These are phyloP conservation scores for Ptiloglossa arizonensis DNA, from an alignment of 1,140 invertebrate genomes.

Conservation along the genomic window DNA sequence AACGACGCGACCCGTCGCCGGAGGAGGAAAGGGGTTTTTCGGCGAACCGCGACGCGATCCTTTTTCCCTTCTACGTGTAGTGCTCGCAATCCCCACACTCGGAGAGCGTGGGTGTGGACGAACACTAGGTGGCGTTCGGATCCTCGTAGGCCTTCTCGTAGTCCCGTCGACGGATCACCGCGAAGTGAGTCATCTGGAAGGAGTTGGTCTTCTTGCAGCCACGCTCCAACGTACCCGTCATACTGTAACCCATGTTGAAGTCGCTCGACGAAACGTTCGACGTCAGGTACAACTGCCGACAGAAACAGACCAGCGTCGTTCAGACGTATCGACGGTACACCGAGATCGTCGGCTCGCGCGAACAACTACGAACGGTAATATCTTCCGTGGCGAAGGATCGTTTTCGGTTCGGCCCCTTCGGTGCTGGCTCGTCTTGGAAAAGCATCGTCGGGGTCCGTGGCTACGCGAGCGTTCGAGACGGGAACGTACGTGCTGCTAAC, in stretches of 20 bases:
- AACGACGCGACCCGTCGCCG: neutral
- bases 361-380: no score
- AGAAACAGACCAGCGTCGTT: slow-evolving; percentile 26
- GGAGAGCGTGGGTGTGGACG: slow-evolving; percentile 79
- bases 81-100: slow-evolving; percentile 79
- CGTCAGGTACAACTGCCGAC: slow-evolving; percentile 86
- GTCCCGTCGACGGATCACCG: slow-evolving; percentile 88
- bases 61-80: slow-evolving; percentile 71
- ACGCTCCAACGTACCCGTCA: slow-evolving; percentile 92
- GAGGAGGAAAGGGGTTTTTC: neutral
- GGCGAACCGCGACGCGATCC: neutral
- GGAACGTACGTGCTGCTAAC: slow-evolving; percentile 20
- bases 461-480: neutral
- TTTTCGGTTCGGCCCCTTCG: no score
- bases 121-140: slow-evolving; percentile 80
- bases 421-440: no score
- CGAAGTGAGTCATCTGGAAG: slow-evolving; percentile 93
- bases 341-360: no score
- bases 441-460: neutral
- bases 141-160: slow-evolving; percentile 81
- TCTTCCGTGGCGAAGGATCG: no score
- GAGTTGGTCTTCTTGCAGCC: slow-evolving; percentile 88
- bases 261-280: slow-evolving; percentile 90
- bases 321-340: no score
- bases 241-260: slow-evolving; percentile 94